These are phyloP conservation scores for Cynopterus sphinx DNA, from an alignment of 2,797 vertebrate genomes.

Conservation along the genomic window DNA sequence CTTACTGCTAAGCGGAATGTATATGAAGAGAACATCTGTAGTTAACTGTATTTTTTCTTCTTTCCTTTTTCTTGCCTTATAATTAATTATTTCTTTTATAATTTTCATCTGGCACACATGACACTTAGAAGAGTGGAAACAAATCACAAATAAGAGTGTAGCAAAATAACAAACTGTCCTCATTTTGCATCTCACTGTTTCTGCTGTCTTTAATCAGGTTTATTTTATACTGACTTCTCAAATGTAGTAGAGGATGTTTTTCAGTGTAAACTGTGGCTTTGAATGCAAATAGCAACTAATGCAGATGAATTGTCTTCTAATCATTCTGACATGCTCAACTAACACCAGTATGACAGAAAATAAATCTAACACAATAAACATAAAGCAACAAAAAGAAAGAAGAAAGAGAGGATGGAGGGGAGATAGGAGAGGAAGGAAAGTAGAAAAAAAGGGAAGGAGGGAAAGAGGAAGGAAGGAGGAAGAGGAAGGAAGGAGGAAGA, in stretches of 20 bases:
- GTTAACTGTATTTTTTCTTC: neutral
- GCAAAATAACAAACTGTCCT: neutral
- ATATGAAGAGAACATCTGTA: neutral
- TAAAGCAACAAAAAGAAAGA: neutral
- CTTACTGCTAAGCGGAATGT: neutral
- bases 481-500: accelerated
- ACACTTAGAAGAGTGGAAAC: neutral
- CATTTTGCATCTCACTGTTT: neutral
- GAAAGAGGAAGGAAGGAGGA: neutral
- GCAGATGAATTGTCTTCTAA: neutral
- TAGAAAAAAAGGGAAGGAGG: neutral
- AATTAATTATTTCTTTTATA: neutral
- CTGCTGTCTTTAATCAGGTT: neutral
- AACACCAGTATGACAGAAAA: neutral
- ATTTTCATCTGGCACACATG: neutral
- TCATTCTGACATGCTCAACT: neutral
- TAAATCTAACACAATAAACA: neutral
- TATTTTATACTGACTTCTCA: neutral
- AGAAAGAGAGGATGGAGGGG: too few relatives aligned
- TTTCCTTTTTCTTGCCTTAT: neutral
- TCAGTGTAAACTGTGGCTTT: neutral
- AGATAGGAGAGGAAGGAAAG: neutral
- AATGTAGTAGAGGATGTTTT: neutral
- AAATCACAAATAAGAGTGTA: neutral
- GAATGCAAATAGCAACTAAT: neutral